Conservation (phyloP, 1,140 invertebrate genomes). For the Schlechtendalia chinensis region DNA sequence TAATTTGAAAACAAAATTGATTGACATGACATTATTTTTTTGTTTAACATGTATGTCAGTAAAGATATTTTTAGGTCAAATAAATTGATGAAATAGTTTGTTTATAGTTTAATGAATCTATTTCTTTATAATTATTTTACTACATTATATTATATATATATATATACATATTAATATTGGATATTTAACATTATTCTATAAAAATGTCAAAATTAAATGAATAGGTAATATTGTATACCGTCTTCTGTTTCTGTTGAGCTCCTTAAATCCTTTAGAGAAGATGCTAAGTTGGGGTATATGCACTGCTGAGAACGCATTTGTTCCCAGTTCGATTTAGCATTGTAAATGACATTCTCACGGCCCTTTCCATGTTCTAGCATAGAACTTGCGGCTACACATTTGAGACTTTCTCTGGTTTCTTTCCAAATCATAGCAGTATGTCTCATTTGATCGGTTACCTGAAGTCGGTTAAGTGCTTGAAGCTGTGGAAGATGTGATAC, state of each 20-base stretch:
- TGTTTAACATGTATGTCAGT: too few relatives aligned
- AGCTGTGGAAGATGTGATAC: slow-evolving; percentile 75
- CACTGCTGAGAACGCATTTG: slow-evolving; percentile 68
- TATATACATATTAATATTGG: too few relatives aligned
- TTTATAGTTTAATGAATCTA: too few relatives aligned
- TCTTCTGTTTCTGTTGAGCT: slow-evolving; percentile 46
- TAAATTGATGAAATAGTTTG: too few relatives aligned
- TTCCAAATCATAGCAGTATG: slow-evolving; percentile 73
- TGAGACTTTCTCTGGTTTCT: slow-evolving; percentile 55
- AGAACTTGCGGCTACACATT: slow-evolving; percentile 37
- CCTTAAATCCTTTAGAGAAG: slow-evolving; percentile 20
- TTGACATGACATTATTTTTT: too few relatives aligned
- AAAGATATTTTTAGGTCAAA: too few relatives aligned
- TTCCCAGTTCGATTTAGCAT: slow-evolving; percentile 79
- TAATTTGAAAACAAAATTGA: too few relatives aligned
- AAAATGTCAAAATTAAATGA: too few relatives aligned
- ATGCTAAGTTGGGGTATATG: slow-evolving; percentile 52
- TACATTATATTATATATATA: too few relatives aligned
- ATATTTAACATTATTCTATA: too few relatives aligned
- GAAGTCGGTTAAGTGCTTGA: slow-evolving; percentile 69
- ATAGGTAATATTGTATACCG: neutral
- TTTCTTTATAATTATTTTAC: too few relatives aligned
- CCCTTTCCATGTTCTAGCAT: slow-evolving; percentile 53
- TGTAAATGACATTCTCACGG: slow-evolving; percentile 75
- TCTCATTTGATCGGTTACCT: slow-evolving; percentile 70